Base-by-base conservation (phyloP, 2,797 vertebrate genomes). In the Cetoscarus ocellatus region DNA sequence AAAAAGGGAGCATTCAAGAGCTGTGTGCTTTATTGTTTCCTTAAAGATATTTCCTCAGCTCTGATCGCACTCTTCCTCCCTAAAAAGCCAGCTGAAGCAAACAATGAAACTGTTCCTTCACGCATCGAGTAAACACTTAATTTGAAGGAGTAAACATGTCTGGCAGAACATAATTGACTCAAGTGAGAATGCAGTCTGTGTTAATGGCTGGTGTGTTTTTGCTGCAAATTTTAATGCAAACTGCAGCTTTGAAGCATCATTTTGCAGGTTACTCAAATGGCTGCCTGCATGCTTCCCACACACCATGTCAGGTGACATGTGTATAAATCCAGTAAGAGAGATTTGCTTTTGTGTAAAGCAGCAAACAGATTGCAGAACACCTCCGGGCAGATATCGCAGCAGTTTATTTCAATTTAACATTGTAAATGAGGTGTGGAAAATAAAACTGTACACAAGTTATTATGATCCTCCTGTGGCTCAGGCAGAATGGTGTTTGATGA, bases 381-480 rank as follows among this genome's bases (percentile, higher is more conserved):
- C 60, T 77, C 58, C 66, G 66, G 61, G 75, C 86, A 80, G 71
- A 82, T 61, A 83, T 51, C 49, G 67, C 18, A 10, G 75, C 79
- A 74, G 59, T 87, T 90, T 77, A 77, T 90, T 71, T 85, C 77
- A 81, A 76, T 87, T 84, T 79, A 49, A 70, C 75, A 62, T 61
- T 10, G 44, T 65, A 80, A 89, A 91, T 83, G 79, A 51, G 58
- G 66, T 60, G 81, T 80, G 75, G 74, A 83, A 79, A 82, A 54
- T 77, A 71, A 84, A 82, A 84, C 71, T 70, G 79, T 75, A 82
- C 77, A 75, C 80, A 80, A 80, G 80, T 63, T 66, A 35, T 53
- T 68, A 79, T 50, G 54, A 80, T 83, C 69, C 80, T 78, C 72
- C 70, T 27, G 80, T 69, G 57, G 48, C 62, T 54, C 47, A 7